Conservation (phyloP, 2,797 vertebrate species). For the Hirundo rustica region DNA sequence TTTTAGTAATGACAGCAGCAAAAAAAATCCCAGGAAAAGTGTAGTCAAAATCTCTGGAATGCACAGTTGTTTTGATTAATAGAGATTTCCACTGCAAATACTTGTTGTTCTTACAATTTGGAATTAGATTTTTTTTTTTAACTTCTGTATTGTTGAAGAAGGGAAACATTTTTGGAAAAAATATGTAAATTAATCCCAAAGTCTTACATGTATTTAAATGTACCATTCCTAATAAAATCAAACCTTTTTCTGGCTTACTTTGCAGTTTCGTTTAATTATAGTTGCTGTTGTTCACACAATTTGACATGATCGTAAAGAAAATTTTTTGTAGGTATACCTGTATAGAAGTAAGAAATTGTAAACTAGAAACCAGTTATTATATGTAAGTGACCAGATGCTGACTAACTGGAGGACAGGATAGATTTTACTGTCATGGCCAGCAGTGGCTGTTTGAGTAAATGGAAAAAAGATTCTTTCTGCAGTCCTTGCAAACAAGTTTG, state of each 20-base stretch:
- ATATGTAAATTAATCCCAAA: slow-evolving; percentile 68
- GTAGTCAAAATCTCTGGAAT: slow-evolving; percentile 46
- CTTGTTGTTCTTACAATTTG: slow-evolving; percentile 58
- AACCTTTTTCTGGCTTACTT: slow-evolving; percentile 67
- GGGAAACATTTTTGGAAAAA: slow-evolving; percentile 57
- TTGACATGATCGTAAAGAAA: background rate
- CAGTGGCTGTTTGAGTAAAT: background rate
- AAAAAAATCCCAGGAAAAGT: slow-evolving; percentile 56
- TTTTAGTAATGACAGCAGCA: slow-evolving; percentile 57
- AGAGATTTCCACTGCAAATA: slow-evolving; percentile 48
- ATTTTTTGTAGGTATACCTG: background rate
- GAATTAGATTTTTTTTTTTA: slow-evolving; percentile 58
- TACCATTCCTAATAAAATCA: slow-evolving; percentile 72
- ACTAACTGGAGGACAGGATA: background rate
- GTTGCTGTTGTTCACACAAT: background rate
- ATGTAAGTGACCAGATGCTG: background rate
- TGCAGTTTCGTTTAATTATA: background rate
- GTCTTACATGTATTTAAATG: slow-evolving; percentile 69
- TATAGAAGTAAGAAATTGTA: background rate
- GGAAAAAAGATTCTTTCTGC: background rate
- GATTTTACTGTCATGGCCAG: background rate
- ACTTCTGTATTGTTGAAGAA: slow-evolving; percentile 61
- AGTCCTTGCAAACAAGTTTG: background rate
- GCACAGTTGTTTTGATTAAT: slow-evolving; percentile 60
- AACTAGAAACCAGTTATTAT: background rate